Evolutionary conservation across 1,140 invertebrate species (phyloP).

Genomic region (Belonocnema kinseyi): DNA sequence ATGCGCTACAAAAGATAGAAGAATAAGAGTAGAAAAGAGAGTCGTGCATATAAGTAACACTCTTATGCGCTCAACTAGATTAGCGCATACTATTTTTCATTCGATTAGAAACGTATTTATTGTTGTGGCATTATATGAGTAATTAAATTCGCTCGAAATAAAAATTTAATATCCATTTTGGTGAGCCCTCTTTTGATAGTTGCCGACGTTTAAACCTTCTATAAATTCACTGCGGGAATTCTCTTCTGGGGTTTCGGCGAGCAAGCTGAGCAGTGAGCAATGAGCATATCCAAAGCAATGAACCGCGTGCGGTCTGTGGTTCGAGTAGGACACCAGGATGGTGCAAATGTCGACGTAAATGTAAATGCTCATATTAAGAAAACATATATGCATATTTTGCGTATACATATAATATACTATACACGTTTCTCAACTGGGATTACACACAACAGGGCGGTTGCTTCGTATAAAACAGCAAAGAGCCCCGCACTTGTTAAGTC

Average conservation of each 20-base stretch:
- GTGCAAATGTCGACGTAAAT: background rate
- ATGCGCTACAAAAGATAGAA: no score
- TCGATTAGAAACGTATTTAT: no score
- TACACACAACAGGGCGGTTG: constrained; percentile 33
- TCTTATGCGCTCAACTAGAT: no score
- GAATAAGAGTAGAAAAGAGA: no score
- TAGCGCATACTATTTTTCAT: no score
- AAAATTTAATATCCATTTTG: background rate
- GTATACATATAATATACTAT: constrained; percentile 25
- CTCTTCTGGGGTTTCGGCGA: background rate
- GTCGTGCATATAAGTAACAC: no score
- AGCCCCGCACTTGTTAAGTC: constrained; percentile 44
- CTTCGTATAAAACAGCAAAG: constrained; percentile 39
- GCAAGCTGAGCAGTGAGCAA: background rate
- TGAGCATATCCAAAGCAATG: constrained; percentile 13
- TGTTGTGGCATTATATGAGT: no score
- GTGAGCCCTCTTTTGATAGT: background rate
- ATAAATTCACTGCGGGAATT: constrained; percentile 15
- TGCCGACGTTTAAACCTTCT: background rate
- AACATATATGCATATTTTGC: background rate
- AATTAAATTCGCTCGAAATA: no score
- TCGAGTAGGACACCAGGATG: constrained; percentile 34
- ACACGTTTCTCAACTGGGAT: constrained; percentile 39
- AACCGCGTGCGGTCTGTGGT: constrained; percentile 14
- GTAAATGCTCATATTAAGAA: constrained; percentile 35